Percentiles rank a stretch among this genome's conserved stretches.
Evolutionary conservation across 2,888 invertebrate species (phyloP).

Genomic region (Cantharis rustica): DNA sequence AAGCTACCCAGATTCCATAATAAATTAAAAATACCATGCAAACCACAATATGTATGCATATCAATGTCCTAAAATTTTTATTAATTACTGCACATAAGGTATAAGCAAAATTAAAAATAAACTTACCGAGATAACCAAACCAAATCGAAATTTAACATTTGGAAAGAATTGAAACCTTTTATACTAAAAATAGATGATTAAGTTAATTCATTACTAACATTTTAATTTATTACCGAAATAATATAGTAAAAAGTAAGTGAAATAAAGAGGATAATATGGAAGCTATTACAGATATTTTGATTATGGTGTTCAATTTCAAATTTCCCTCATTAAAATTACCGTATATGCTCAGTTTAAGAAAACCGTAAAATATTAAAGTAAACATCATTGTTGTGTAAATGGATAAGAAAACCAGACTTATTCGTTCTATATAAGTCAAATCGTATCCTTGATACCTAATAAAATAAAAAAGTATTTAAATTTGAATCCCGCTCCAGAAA

Average conservation of each 20-base stretch:
- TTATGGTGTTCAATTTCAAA: background rate
- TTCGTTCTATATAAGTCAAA: slow-evolving; percentile 25
- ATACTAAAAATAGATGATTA: background rate
- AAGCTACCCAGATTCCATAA: background rate
- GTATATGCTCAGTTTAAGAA: slow-evolving; percentile 20
- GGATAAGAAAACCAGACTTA: slow-evolving; percentile 33
- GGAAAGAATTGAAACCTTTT: background rate
- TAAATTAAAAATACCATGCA: slow-evolving; percentile 14
- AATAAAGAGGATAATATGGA: slow-evolving; percentile 23
- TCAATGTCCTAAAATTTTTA: slow-evolving; percentile 11
- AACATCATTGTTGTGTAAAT: slow-evolving; percentile 28
- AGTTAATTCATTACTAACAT: background rate
- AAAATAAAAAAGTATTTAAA: background rate
- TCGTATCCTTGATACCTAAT: slow-evolving; percentile 20
- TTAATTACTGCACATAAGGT: background rate
- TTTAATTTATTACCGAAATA: background rate
- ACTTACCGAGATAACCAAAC: background rate
- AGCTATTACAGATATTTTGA: slow-evolving; percentile 15
- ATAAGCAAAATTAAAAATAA: background rate
- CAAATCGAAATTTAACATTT: background rate
- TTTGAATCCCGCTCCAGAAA: too few relatives aligned
- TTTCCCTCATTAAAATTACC: slow-evolving; percentile 28
- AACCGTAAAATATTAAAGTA: slow-evolving; percentile 19
- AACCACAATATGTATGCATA: slow-evolving; percentile 13
- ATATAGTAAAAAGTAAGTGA: background rate